Evolutionary conservation across 2,797 vertebrate genomes (phyloP).

Genomic region (Gila robusta): DNA sequence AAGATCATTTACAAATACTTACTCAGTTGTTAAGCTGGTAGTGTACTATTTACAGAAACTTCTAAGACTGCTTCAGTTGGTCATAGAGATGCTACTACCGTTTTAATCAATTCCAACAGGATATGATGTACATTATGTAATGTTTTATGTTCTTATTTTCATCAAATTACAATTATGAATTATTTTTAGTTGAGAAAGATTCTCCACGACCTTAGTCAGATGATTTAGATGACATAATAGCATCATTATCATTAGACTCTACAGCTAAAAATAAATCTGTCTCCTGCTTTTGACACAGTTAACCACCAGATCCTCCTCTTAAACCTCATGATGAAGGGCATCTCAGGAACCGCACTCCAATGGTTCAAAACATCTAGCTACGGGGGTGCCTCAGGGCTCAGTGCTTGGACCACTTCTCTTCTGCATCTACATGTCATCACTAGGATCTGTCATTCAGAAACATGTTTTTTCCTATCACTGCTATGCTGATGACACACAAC

Average conservation of each 20-base stretch:
- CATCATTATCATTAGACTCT: not conserved
- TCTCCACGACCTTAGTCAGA: not conserved
- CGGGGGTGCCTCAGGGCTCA: not conserved
- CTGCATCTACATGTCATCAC: not conserved
- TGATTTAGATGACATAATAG: not conserved
- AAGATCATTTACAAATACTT: conserved; percentile 47
- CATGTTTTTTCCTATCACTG: not conserved
- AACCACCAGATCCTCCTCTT: not conserved
- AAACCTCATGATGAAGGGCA: not conserved
- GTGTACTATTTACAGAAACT: conserved; percentile 32
- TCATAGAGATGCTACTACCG: not conserved
- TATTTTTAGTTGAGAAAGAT: not conserved
- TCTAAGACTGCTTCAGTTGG: not conserved
- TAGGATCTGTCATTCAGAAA: not conserved
- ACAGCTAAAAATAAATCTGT: not conserved
- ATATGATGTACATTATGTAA: not conserved
- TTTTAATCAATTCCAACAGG: not conserved
- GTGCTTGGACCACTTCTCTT: not conserved
- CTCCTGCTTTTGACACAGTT: no score
- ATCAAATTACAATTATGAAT: not conserved
- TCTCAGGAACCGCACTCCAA: not conserved
- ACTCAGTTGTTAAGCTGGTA: not conserved
- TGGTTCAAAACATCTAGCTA: not conserved
- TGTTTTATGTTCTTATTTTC: not conserved
- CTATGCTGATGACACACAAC: not conserved